Evolutionary conservation across 2,888 invertebrate genomes (phyloP).

Genomic region (Eilema caniola): DNA sequence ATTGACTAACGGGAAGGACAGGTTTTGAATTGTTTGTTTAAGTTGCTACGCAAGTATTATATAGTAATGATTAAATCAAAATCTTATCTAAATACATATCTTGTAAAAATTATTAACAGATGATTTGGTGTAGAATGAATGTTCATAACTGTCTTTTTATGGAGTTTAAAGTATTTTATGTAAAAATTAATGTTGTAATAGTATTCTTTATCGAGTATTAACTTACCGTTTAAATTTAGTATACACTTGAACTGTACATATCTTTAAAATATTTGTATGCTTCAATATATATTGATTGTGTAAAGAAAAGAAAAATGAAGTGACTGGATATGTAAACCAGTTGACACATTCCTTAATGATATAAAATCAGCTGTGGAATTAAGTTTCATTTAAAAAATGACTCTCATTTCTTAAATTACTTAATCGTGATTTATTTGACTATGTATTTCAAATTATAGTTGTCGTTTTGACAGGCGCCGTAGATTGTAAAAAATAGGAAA

Average conservation of each 20-base stretch:
- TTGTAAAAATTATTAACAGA: constrained; percentile 34
- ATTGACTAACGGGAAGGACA: constrained; percentile 20
- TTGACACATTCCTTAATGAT: constrained; percentile 22
- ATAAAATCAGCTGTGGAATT: constrained; percentile 14
- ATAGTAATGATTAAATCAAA: constrained; percentile 32
- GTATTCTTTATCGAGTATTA: constrained; percentile 55
- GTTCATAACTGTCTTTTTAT: constrained; percentile 46
- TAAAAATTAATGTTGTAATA: constrained; percentile 49
- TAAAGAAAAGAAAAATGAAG: constrained; percentile 29
- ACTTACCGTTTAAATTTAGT: constrained; percentile 43
- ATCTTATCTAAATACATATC: constrained; percentile 54
- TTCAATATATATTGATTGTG: constrained; percentile 43
- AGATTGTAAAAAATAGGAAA: constrained; percentile 48
- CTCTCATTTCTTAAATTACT: constrained; percentile 37
- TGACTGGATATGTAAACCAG: constrained; percentile 37
- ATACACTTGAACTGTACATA: constrained; percentile 51
- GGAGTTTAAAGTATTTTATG: constrained; percentile 43
- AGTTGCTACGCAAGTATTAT: constrained; percentile 29
- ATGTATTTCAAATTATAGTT: constrained; percentile 32
- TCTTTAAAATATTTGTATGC: constrained; percentile 47
- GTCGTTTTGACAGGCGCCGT: constrained; percentile 42
- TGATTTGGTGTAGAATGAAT: constrained; percentile 45
- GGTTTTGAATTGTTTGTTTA: constrained; percentile 33
- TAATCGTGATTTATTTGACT: constrained; percentile 41
- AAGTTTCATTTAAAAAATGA: constrained; percentile 20